phyloP scores from a whole-genome alignment of 2,113 vertebrate genomes.

The Thalassoma bifasciatum region DNA sequence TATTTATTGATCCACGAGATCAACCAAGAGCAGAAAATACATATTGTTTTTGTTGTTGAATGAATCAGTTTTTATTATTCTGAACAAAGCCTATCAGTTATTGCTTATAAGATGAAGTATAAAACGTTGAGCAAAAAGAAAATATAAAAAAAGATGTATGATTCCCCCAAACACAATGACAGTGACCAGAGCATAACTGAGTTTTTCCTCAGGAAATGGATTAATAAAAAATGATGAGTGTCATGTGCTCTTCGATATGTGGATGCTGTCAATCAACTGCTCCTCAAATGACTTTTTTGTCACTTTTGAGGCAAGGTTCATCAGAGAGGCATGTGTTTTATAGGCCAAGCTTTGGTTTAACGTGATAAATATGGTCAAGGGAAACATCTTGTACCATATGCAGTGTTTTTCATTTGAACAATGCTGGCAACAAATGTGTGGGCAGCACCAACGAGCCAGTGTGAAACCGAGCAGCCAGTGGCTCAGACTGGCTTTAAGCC shows the following conservation, averaged over 20 bases:
- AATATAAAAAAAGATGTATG: too few species aligned
- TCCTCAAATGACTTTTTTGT: background rate
- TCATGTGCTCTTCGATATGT: background rate
- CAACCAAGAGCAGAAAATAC: too few species aligned
- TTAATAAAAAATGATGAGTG: too few species aligned
- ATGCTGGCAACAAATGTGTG: background rate
- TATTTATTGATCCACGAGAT: too few species aligned
- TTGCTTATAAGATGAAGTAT: too few species aligned
- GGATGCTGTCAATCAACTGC: background rate
- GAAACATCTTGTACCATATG: background rate
- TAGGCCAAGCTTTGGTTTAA: background rate
- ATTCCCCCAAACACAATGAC: too few species aligned
- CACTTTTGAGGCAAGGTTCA: background rate
- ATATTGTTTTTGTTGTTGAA: too few species aligned
- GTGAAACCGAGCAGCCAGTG: slow-evolving; percentile 13
- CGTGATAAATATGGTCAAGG: background rate
- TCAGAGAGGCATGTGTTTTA: background rate
- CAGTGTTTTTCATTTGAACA: slow-evolving; percentile 16
- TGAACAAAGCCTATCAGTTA: too few species aligned
- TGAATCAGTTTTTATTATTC: too few species aligned
- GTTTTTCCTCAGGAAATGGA: too few species aligned
- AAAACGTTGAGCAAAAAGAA: too few species aligned
- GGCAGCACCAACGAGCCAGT: slow-evolving; percentile 7
- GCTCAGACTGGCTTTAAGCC: slow-evolving; percentile 40
- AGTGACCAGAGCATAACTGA: too few species aligned